Evolutionary conservation across 1,140 invertebrate species (phyloP).

Genomic region (Asbolus verrucosus): DNA sequence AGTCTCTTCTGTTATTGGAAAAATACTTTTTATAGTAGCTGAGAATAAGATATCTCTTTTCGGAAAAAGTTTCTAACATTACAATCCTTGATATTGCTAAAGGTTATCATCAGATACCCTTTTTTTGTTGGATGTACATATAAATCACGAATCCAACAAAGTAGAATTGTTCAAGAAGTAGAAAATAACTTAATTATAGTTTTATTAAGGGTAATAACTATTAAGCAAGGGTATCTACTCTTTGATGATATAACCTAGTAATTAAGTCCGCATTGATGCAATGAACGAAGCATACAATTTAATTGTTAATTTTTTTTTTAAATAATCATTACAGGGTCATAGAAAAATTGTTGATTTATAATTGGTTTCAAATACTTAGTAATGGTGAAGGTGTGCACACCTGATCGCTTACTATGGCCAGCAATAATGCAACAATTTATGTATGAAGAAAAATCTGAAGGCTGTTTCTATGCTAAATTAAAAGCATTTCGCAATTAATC

Average conservation of each 20-base stretch:
- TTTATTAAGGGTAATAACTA: slow-evolving; percentile 10
- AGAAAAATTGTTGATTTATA: slow-evolving; percentile 27
- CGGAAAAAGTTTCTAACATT: neutral
- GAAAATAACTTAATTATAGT: slow-evolving; percentile 19
- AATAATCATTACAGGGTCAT: slow-evolving; percentile 24
- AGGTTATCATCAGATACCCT: slow-evolving; percentile 2
- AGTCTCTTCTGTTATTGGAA: slow-evolving; percentile 7
- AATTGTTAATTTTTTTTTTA: slow-evolving; percentile 1
- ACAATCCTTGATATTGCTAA: neutral
- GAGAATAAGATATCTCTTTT: neutral
- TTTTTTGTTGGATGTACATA: neutral
- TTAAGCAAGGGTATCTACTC: neutral
- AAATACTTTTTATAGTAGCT: slow-evolving; percentile 5
- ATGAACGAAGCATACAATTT: slow-evolving; percentile 13
- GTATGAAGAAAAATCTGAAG: slow-evolving; percentile 19
- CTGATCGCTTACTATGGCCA: slow-evolving; percentile 25
- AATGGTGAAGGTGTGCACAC: slow-evolving; percentile 28
- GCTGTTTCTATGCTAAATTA: slow-evolving; percentile 29
- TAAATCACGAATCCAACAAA: slow-evolving; percentile 19
- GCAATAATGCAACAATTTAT: slow-evolving; percentile 37
- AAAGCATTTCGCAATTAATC: slow-evolving; percentile 33
- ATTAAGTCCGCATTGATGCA: slow-evolving; percentile 13
- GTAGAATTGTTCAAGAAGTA: neutral
- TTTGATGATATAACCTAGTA: neutral
- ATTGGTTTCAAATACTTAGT: slow-evolving; percentile 22